Evolutionary conservation across 2,888 invertebrate species (phyloP), one percentile per base, ranked within the genome.

Genomic region (Dolomedes plantarius): DNA sequence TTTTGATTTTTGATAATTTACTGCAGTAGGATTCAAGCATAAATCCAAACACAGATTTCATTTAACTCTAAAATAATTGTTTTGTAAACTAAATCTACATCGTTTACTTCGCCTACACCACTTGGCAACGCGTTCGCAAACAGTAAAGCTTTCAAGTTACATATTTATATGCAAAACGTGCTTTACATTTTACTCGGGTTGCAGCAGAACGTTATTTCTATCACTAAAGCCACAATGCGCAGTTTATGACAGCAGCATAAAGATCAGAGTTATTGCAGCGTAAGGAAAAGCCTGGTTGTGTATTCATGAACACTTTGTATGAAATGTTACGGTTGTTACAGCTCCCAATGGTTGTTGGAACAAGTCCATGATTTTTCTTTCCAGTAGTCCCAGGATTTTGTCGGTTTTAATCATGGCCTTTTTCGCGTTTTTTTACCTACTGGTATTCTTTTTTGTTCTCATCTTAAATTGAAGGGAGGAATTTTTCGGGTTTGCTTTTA

Each of bases 101-200:
- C 9, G 13, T 46, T 16, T 46, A 16, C 16, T 46, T 46, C 16
- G 13, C 13, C 41, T 9, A 2, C 41, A 41, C 41, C 7, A 3
- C 56, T 5, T 16, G 11, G 5, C 46, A 56, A 1, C 19, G 3
- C 23, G 23, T 56, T 56, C 56, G 16, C 56, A 46, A 46, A 23
- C 56, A 56, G 6, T 56, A 56, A 56, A 56, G 13, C 23, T 46
- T 56, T 56, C 56, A 56, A 56, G 16, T 5, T 23, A 7, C 23
- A 23, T 56, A 56, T 56, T 56, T 56, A 56, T 56, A 56, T 56
- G 56, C 56, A 56, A 56, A 56, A 56, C 56, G 56, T 56, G 56
- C 19, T 56, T 56, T 56, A 56, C 56, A 56, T 56, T 56, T 56
- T 23, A 23, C 16, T 5, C 56, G 23, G 23, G 56, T 23, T 56